phyloP scores from a whole-genome alignment of 2,797 vertebrate genomes.

The Psittacula derbiana region DNA sequence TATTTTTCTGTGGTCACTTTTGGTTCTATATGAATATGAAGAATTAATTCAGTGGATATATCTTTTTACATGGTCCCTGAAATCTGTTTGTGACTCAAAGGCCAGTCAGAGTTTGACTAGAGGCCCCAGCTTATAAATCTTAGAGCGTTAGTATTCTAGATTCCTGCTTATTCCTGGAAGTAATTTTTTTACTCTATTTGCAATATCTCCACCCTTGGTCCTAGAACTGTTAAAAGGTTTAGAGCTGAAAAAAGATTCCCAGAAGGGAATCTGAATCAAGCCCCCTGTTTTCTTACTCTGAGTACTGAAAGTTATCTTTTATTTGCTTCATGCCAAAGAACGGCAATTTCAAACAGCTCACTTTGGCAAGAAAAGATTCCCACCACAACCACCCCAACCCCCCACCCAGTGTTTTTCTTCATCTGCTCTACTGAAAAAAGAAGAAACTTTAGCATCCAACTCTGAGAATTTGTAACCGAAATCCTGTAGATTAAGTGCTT shows the following conservation, averaged over 20 bases:
- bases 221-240: neutral
- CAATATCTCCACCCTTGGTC: neutral
- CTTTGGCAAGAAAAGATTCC: neutral
- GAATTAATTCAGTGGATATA: neutral
- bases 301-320: neutral
- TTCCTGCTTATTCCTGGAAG: neutral
- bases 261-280: neutral
- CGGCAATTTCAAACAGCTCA: neutral
- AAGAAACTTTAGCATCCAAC: neutral
- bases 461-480: neutral
- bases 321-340: neutral
- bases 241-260: neutral
- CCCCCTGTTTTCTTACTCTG: neutral
- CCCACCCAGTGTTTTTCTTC: neutral
- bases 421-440: neutral
- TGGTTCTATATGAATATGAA: neutral
- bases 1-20: neutral
- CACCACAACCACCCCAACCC: neutral
- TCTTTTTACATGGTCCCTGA: neutral
- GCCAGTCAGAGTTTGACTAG: neutral
- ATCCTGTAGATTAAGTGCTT: neutral
- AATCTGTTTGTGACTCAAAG: neutral
- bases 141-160: neutral
- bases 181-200: neutral
- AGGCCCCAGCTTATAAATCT: neutral